Conservation (phyloP, 2,797 vertebrate species). For the Micropoecilia bifurca region DNA sequence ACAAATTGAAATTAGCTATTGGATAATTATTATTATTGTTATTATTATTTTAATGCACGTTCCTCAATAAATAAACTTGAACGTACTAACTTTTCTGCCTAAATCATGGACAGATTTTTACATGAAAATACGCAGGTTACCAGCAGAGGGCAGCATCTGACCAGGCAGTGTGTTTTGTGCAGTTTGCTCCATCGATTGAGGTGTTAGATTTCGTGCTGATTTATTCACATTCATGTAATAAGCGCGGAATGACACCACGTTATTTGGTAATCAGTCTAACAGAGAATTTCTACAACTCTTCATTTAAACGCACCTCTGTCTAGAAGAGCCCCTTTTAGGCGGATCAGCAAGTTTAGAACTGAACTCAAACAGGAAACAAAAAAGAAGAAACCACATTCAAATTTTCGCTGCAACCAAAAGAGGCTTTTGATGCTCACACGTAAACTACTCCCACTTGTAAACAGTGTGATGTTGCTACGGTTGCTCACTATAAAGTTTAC, state of each 20-base stretch:
- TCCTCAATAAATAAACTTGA: background rate
- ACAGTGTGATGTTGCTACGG: background rate
- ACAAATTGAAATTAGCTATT: background rate
- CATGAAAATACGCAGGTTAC: slow-evolving; percentile 7
- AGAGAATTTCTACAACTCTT: background rate
- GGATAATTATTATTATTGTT: background rate
- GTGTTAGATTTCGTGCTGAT: background rate
- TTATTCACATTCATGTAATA: background rate
- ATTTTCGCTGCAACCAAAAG: background rate
- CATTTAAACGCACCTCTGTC: background rate
- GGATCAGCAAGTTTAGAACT: background rate
- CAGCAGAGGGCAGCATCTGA: slow-evolving; percentile 74
- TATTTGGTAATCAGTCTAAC: background rate
- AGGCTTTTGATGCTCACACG: background rate
- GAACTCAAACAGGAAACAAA: background rate
- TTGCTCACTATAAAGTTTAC: background rate
- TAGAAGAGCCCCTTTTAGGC: background rate
- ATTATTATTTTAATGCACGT: too few relatives aligned
- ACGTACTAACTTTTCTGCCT: background rate
- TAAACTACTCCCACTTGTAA: background rate
- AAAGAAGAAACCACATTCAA: background rate
- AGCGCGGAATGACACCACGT: background rate
- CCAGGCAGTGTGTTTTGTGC: slow-evolving; percentile 6
- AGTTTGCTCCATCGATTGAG: background rate
- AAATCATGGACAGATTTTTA: background rate